phyloP scores from a whole-genome alignment of 1,140 invertebrate genomes.

The Trypoxylus dichotomus region DNA sequence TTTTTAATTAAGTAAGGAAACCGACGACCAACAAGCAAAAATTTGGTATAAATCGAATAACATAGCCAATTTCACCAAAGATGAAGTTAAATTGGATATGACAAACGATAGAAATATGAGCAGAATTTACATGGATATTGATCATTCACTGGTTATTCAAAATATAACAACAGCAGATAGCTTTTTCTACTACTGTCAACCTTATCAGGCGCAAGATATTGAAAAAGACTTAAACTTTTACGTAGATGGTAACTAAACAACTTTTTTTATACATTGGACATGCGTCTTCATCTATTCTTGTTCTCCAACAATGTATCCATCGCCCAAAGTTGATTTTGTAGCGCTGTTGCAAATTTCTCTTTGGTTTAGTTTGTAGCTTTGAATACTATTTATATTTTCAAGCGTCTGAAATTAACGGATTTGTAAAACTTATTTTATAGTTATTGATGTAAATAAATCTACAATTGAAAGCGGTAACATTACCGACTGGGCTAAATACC shows the following conservation, averaged over 20 bases:
- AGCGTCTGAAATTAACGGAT: not conserved
- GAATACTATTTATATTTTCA: too few species aligned
- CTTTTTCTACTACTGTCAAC: slow-evolving; percentile 58
- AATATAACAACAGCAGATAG: slow-evolving; percentile 50
- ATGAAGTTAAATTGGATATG: slow-evolving; percentile 56
- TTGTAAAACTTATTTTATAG: slow-evolving; percentile 34
- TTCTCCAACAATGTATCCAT: too few species aligned
- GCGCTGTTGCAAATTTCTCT: too few species aligned
- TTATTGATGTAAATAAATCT: slow-evolving; percentile 46
- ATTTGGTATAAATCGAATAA: slow-evolving; percentile 58
- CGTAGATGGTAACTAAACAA: slow-evolving; percentile 54
- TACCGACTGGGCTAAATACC: slow-evolving; percentile 56
- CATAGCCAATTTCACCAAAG: slow-evolving; percentile 42
- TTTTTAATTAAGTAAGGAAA: slow-evolving; percentile 49
- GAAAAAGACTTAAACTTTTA: slow-evolving; percentile 58
- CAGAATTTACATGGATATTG: slow-evolving; percentile 51
- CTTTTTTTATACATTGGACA: too few species aligned
- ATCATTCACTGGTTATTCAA: slow-evolving; percentile 55
- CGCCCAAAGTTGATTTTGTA: too few species aligned
- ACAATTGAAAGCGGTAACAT: slow-evolving; percentile 53
- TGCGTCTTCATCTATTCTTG: too few species aligned
- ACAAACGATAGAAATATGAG: slow-evolving; percentile 54
- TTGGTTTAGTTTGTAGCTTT: too few species aligned
- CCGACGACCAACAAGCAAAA: slow-evolving; percentile 52
- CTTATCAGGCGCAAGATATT: slow-evolving; percentile 52